Evolutionary conservation across 2,113 vertebrate species (phyloP), one percentile per base, ranked within the genome.

Genomic region (Pterocles orientalis): DNA sequence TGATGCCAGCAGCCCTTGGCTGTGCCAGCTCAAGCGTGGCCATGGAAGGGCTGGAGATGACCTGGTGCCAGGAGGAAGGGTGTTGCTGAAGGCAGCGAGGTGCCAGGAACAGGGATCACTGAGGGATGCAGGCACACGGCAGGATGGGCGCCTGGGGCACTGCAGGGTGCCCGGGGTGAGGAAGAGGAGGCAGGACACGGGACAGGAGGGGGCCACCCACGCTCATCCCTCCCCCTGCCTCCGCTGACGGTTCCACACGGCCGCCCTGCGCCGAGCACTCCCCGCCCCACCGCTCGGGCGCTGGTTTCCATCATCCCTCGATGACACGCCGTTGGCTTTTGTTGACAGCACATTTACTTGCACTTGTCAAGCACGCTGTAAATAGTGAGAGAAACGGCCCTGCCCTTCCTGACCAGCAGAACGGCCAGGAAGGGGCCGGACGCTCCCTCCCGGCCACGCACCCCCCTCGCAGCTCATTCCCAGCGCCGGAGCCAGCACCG

Each of bases 281-380:
- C 77, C 77, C 5, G 1, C 23, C 2, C 28, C 88, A 2, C 26
- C 8, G 0, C 25, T 6, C 41, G 2, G 0, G 69, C 61, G 53
- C 94, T 69, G 93, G 3, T 61, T 94, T 65, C 91, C 75, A 87
- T 92, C 93, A 94, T 34, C 84, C 83, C 91, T 94, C 72, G 1
- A 43, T 89, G 57, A 94, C 94, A 94, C 84, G 0, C 77, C 3
- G 70, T 79, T 91, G 36, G 94, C 87, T 95, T 62, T 61, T 80
- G 93, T 88, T 68, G 93, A 94, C 95, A 96, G 94, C 92, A 92
- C 95, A 76, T 95, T 96, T 95, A 96, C 95, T 96, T 86, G 93
- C 89, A 95, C 93, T 95, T 91, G 93, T 95, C 95, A 87, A 91
- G 78, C 84, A 78, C 34, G 23, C 54, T 82, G 90, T 85, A 92